Conservation (phyloP, 2,113 vertebrate genomes). For the Bolborhynchus lineola region DNA sequence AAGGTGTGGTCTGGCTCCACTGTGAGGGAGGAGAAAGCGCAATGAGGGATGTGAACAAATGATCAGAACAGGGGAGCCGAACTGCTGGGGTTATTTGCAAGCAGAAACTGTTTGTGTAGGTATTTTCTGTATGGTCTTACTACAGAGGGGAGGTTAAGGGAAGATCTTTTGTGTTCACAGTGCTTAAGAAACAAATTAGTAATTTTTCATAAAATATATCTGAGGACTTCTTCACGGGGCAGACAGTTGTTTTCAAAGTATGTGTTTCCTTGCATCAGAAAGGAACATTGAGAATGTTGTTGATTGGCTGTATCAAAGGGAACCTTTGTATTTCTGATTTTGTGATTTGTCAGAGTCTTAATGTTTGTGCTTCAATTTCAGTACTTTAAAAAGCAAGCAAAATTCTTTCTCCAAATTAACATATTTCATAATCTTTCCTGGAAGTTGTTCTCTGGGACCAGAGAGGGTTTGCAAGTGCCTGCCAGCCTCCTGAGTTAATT, state of each 20-base stretch:
- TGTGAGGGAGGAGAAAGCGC: neutral
- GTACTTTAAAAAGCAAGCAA: conserved; percentile 36
- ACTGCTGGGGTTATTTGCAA: neutral
- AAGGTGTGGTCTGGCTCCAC: neutral
- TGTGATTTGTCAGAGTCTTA: conserved; percentile 45
- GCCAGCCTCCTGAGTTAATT: neutral
- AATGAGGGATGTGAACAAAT: neutral
- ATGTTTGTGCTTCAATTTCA: conserved; percentile 53
- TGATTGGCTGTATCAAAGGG: neutral
- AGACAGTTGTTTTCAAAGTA: neutral
- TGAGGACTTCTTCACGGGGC: neutral
- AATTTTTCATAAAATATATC: neutral
- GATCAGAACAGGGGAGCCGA: neutral
- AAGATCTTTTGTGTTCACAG: neutral
- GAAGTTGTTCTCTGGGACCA: neutral
- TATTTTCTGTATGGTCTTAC: neutral
- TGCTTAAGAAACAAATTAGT: neutral
- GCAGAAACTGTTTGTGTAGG: neutral
- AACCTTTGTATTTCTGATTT: conserved; percentile 62
- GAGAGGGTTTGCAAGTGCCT: neutral
- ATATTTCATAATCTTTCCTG: neutral
- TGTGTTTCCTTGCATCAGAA: neutral
- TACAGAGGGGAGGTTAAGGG: neutral
- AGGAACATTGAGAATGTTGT: neutral
- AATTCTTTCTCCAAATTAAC: neutral